These are phyloP conservation scores for Amblyornis subalaris DNA, from an alignment of 2,113 vertebrate genomes.

Conservation along the genomic window DNA sequence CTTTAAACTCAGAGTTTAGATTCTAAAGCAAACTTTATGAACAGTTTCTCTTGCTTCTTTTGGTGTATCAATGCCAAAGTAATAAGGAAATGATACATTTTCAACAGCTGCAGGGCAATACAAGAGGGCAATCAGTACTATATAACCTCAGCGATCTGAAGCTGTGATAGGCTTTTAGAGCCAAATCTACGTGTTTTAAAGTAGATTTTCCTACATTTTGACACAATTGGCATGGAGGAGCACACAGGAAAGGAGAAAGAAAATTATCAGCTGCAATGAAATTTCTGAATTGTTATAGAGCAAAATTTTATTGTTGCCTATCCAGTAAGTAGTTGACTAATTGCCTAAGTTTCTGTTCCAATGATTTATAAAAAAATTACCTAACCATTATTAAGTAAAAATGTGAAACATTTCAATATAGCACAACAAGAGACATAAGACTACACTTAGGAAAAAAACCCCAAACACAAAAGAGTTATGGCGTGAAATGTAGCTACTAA, in stretches of 20 bases:
- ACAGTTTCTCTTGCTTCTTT: not conserved
- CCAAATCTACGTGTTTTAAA: not conserved
- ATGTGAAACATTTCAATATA: not conserved
- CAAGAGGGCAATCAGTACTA: not conserved
- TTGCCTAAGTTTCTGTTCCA: not conserved
- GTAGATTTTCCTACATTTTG: not conserved
- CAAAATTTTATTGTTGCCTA: not conserved
- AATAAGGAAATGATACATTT: not conserved
- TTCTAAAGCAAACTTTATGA: not conserved
- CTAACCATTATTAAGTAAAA: not conserved
- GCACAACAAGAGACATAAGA: not conserved
- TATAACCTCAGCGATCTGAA: not conserved
- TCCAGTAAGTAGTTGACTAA: not conserved
- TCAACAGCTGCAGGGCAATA: not conserved
- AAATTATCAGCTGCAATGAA: not conserved
- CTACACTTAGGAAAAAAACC: not conserved
- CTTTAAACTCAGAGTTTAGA: not conserved
- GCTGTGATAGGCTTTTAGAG: fast-evolving
- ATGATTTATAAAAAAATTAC: not conserved
- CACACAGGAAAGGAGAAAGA: not conserved
- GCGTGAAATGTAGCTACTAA: fast-evolving
- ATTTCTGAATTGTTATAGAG: not conserved
- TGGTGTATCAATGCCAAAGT: not conserved
- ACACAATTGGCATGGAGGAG: fast-evolving
- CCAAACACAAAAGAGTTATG: fast-evolving